Base-by-base conservation (phyloP, 2,113 vertebrate genomes). In the Opisthocomus hoazin region DNA sequence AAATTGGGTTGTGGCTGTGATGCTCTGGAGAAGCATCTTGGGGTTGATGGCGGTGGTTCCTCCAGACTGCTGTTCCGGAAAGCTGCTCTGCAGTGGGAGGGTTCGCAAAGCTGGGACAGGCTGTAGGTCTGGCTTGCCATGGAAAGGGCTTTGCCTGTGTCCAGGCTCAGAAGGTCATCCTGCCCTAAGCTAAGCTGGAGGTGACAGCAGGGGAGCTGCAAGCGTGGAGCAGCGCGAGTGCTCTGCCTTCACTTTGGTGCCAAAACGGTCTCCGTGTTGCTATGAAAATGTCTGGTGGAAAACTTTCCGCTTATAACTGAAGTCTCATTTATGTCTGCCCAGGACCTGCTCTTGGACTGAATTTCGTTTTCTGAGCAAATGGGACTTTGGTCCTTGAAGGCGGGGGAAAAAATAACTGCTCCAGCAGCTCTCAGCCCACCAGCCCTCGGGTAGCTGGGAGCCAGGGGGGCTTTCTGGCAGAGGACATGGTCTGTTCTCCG, bases 331-430 rank as follows among this genome's bases (percentile, higher is more conserved):
- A 80, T 54, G 58, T 81, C 87, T 81, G 77, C 51, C 29, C 56
- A 68, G 80, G 69, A 75, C 73, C 45, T 63, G 53, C 43, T 84
- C 22, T 95, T 89, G 86, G 80, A 46, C 86, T 50, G 60, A 92
- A 20, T 64, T 88, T 93, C 92, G 77, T 81, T 96, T 93, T 84
- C 41, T 46, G 56, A 93, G 89, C 46, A 86, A 89, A 90, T 58
- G 43, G 84, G 60, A 37, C 34, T 68, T 43, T 90, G 71, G 64
- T 56, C 56, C n/a, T 93, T 26, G 65, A 37, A 9, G 2, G 3
- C 18, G 22, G 12, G 11, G 11, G 18, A 45, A 12, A 15, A 22
- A 94, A 46, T 46, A 84, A 61, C 60, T 50, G 50, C 24, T 87
- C 80, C 27, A 20, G 13, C 8, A 39, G 1, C 50, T 81, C 30